Evolutionary conservation across 1,140 invertebrate genomes (phyloP), one percentile per base, ranked within the genome.

Genomic region (Cyclina sinensis): DNA sequence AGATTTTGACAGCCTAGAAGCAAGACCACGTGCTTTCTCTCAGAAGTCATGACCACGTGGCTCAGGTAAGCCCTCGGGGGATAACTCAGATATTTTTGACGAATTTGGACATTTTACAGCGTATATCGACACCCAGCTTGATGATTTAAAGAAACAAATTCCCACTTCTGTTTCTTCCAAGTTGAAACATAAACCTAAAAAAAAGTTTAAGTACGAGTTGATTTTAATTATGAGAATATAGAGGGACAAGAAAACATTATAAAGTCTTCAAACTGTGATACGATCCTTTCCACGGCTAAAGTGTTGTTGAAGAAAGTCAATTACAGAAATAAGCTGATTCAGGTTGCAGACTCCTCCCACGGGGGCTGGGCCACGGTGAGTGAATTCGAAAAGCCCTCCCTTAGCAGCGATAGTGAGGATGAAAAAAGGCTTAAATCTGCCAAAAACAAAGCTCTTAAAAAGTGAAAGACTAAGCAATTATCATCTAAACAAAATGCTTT

Each of bases 301-400:
- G 14, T 9, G 43, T 51, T 76, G 43, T 11, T 51, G 7, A 76
- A 48, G 11, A 76, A 39, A 27, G 27, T 76, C 2, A 16, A 24
- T 3, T n/a, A 76, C 24, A 76, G 73, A 51, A 76, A 76, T 27
- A 76, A 76, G 24, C 73, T 76, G 11, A 76, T 76, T 76, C 43
- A 54, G 9, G 24, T 51, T 18, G 46, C 74, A 51, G 74, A 78
- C 4, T 51, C 0, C 30, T 78, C 74, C 70, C 68, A 32, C n/a
- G 68, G 68, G 68, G 35, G 68, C 39, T 73, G 68, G 68, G 32
- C 68, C 39, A 46, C 74, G 46, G 46, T 51, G 1, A 5, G 74
- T 5, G 74, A 78, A n/a, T 78, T 51, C 46, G 74, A 78, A 46
- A 78, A 2, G 2, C 74, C 46, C 9, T n/a, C 73, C 4, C 43